Evolutionary conservation across 2,113 vertebrate genomes (phyloP).

Genomic region (Candoia aspera): DNA sequence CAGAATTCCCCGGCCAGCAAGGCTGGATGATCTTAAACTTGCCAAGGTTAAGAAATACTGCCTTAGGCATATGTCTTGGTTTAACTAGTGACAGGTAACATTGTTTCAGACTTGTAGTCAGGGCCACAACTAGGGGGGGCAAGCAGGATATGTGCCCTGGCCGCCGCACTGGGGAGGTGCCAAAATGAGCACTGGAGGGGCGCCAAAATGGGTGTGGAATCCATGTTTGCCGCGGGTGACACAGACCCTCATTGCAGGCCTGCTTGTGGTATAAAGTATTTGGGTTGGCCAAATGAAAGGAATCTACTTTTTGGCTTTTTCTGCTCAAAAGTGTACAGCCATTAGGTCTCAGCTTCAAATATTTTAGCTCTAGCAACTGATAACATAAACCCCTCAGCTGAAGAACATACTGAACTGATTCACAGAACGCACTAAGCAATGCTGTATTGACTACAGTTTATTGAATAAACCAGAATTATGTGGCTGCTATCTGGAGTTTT

Average conservation of each 20-base stretch:
- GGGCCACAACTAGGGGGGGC: too few species aligned
- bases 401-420: background rate
- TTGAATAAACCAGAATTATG: background rate
- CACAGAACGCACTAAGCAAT: background rate
- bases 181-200: too few species aligned
- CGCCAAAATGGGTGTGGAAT: too few species aligned
- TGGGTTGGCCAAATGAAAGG: background rate
- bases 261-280: background rate
- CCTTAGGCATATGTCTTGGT: background rate
- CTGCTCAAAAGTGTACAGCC: background rate
- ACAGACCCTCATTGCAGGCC: too few species aligned
- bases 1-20: too few species aligned
- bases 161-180: too few species aligned
- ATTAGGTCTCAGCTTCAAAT: background rate
- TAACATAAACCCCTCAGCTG: background rate
- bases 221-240: too few species aligned
- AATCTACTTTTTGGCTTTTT: background rate
- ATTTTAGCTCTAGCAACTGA: background rate
- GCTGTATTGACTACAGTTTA: background rate
- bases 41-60: too few species aligned
- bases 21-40: too few species aligned
- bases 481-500: too few species aligned
- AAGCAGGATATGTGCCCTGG: too few species aligned
- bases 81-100: background rate
- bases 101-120: background rate